Evolutionary conservation across 2,797 vertebrate genomes (phyloP).

Genomic region (Leucoraja ocellata): DNA sequence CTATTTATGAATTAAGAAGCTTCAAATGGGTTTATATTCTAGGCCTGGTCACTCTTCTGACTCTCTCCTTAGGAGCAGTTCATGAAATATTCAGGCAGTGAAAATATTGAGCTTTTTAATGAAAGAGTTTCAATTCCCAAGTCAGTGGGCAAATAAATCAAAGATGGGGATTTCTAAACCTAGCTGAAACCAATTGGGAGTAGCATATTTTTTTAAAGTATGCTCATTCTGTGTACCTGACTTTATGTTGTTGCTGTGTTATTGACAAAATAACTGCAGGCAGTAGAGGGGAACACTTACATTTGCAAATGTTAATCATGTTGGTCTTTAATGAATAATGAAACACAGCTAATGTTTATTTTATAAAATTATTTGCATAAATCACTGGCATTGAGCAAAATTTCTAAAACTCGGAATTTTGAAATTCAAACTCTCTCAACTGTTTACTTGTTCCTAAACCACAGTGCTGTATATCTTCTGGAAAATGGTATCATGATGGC

Average conservation of each 20-base stretch:
- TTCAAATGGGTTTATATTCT: neutral
- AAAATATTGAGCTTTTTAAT: slow-evolving; percentile 22
- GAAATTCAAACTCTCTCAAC: neutral
- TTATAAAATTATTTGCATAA: neutral
- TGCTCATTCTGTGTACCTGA: neutral
- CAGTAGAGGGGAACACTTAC: neutral
- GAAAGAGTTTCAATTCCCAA: slow-evolving; percentile 34
- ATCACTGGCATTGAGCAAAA: neutral
- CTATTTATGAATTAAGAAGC: neutral
- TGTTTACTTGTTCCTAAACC: neutral
- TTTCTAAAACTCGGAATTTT: neutral
- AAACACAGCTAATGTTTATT: neutral
- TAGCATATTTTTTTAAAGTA: neutral
- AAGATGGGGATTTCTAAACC: neutral
- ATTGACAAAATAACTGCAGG: neutral
- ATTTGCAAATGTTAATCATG: neutral
- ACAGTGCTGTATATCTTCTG: neutral
- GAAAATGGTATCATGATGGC: neutral
- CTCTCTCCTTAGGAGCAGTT: neutral
- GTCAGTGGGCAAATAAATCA: slow-evolving; percentile 19
- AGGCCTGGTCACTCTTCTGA: neutral
- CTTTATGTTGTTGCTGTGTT: neutral
- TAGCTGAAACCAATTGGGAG: neutral
- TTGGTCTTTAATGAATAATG: neutral
- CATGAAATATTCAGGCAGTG: slow-evolving; percentile 33